Evolutionary conservation across 2,797 vertebrate genomes (phyloP).

Genomic region (Myiotriccus ornatus): DNA sequence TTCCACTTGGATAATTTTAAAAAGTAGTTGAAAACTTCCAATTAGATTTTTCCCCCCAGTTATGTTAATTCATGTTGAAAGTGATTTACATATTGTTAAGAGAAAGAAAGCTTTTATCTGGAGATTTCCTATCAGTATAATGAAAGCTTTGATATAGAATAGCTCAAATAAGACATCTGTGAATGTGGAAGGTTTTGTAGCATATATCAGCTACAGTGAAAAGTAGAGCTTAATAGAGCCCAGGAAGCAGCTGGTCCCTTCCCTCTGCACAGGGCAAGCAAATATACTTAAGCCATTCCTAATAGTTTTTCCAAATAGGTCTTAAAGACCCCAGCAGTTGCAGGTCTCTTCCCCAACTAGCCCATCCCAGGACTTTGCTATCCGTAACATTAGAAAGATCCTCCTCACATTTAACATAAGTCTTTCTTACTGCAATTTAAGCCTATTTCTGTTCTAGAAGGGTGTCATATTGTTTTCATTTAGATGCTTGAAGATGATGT

Average conservation of each 20-base stretch:
- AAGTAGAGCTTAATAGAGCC: not conserved
- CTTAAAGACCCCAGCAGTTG: not conserved
- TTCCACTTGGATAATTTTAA: not conserved
- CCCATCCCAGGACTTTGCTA: not conserved
- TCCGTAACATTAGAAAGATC: not conserved
- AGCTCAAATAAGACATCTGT: not conserved
- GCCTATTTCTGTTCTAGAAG: not conserved
- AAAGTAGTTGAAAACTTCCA: not conserved
- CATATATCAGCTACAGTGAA: not conserved
- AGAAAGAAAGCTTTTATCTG: not conserved
- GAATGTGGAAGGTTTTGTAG: not conserved
- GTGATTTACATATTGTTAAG: not conserved
- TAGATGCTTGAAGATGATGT: not conserved
- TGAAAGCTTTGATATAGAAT: not conserved
- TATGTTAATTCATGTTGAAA: not conserved
- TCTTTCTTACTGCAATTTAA: not conserved
- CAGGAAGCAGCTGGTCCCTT: not conserved
- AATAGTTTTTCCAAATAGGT: not conserved
- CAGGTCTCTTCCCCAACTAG: not conserved
- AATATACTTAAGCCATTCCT: not conserved
- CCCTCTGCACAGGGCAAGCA: not conserved
- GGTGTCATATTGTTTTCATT: not conserved
- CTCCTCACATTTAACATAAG: not conserved
- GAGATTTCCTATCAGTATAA: not conserved
- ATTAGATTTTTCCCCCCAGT: accelerated